These are phyloP conservation scores for Nomia melanderi DNA, from an alignment of 1,140 invertebrate species.

Conservation along the genomic window DNA sequence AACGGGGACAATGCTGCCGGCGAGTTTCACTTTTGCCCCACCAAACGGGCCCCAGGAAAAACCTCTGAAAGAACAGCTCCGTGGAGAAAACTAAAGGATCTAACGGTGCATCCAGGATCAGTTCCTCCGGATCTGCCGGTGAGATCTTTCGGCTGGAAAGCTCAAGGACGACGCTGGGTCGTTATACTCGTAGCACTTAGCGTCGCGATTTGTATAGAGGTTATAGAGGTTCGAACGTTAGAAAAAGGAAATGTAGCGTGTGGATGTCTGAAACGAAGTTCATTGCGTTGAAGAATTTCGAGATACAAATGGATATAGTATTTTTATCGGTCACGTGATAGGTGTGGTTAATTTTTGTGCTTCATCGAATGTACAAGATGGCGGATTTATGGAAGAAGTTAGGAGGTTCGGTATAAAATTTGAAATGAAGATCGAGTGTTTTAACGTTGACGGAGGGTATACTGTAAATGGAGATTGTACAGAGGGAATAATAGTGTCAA, in stretches of 20 bases:
- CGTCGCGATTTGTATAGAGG: too few species aligned
- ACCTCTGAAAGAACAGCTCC: constrained; percentile 27
- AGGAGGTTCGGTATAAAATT: neutral
- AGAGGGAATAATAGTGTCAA: neutral
- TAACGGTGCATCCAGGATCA: constrained; percentile 13
- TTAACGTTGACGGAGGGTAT: neutral
- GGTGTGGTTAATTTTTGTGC: neutral
- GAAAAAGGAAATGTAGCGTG: too few species aligned
- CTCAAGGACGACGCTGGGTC: neutral
- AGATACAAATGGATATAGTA: neutral
- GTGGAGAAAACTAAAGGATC: constrained; percentile 52
- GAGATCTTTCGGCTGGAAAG: neutral
- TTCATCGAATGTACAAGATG: neutral
- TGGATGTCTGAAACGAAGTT: too few species aligned
- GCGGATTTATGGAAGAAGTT: neutral
- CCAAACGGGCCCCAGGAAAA: constrained; percentile 9
- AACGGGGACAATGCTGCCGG: constrained; percentile 69
- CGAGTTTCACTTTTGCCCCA: constrained; percentile 76
- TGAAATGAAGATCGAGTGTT: neutral
- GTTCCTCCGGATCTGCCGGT: neutral
- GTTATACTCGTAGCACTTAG: neutral
- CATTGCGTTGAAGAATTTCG: too few species aligned
- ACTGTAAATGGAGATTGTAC: neutral
- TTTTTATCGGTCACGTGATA: neutral
- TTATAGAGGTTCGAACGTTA: too few species aligned